Base-by-base conservation (phyloP, 2,113 vertebrate genomes). In the Panthera tigris region DNA sequence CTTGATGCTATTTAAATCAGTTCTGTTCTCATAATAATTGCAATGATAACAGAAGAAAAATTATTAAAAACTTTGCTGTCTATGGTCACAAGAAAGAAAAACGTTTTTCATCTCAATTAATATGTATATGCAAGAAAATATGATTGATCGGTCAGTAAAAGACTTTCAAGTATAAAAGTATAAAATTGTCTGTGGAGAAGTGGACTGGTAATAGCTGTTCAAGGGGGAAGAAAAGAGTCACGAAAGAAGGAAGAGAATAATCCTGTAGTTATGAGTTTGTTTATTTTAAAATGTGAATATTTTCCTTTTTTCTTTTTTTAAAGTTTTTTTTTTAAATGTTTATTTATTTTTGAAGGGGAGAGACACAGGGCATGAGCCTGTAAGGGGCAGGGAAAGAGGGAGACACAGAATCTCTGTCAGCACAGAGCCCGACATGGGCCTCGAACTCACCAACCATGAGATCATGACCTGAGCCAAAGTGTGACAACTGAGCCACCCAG, bases 241-340 rank as follows among this genome's bases (percentile, higher is more conserved):
- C 50, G 39, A 74, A 73, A 90, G 81, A 90, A 92, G 63, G 65
- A 84, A 83, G 96, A 29, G 25, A 85, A 69, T 66, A 18, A 81
- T 41, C 48, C n/a, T 33, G 41, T 21, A 84, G 19, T 39, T 69
- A 63, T 61, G 55, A 61, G 4, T 7, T 66, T 73, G 31, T 61
- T 78, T 83, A 80, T 91, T 91, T 97, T 69, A 76, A 89, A 96
- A 80, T 89, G 41, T 55, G 12, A 63, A 65, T 89, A 13, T 93
- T 83, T 91, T 82, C 9, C 55, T 57, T 57, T 57, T 57, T 57
- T 57, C 1, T 19, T 57, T 57, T 19, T 57, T 19, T 57, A 57
- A 19, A 18, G 4, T 57, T 57, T 50, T 50, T 48, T 48, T 55
- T 19, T 6, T 6, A 16, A 52, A 6, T 55, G 55, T 55, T 18